Evolutionary conservation across 2,797 vertebrate species (phyloP).

Genomic region (Benthosema pterotum): DNA sequence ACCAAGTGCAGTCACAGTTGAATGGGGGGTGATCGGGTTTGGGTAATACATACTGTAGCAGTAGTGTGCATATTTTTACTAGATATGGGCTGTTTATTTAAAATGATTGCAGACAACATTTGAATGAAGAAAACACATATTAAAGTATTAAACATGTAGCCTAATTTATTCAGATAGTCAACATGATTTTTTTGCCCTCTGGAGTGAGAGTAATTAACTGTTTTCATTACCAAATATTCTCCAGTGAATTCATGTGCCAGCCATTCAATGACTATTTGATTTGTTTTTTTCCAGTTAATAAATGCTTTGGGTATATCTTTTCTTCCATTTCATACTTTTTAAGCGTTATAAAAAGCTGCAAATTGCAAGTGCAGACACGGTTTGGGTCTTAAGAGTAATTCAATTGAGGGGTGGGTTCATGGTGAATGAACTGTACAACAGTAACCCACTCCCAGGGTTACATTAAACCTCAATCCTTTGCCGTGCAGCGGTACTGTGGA

Average conservation of each 20-base stretch:
- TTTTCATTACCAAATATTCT: conserved; percentile 72
- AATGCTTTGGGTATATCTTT: conserved; percentile 41
- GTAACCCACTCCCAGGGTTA: no score
- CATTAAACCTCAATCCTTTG: no score
- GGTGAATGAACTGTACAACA: neutral
- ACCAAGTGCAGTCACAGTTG: no score
- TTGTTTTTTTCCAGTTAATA: conserved; percentile 53
- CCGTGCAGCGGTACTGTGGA: no score
- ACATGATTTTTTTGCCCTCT: conserved; percentile 57
- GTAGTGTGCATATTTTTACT: conserved; percentile 5
- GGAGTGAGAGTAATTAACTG: conserved; percentile 69
- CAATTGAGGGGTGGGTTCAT: conserved; percentile 38
- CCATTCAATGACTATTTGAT: conserved; percentile 64
- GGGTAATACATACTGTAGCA: conserved; percentile 14
- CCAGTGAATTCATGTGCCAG: conserved; percentile 51
- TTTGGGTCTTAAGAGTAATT: conserved; percentile 54
- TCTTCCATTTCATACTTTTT: no score
- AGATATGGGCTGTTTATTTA: conserved; percentile 32
- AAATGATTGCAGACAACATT: conserved; percentile 51
- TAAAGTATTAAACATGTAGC: conserved; percentile 29
- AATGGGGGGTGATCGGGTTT: no score
- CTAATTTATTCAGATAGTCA: conserved; percentile 51
- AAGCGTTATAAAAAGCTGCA: conserved; percentile 30
- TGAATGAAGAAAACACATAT: conserved; percentile 34
- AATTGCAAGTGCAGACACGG: conserved; percentile 45